Base-by-base conservation (phyloP, 2,797 vertebrate species). In the Iguana delicatissima region DNA sequence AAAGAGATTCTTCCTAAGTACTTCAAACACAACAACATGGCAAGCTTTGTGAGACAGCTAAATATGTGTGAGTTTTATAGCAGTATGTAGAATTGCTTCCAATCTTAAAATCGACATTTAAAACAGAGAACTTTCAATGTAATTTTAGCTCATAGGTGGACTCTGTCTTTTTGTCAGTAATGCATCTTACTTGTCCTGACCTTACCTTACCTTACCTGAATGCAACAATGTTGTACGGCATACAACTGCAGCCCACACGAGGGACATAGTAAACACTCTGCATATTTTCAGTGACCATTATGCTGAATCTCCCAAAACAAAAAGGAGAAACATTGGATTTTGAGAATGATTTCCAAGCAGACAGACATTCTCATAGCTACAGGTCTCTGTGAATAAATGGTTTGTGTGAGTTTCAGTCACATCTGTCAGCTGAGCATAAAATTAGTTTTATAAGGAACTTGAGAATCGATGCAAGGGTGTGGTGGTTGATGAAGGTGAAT, bases 11-110 rank as follows among this genome's bases (percentile, higher is more conserved):
- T 99, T 46, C 99, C 99, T 24, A 99, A 99, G 96, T 99, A 99
- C 95, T 99, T 99, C 97, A 99, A 99, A 96, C 99, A 99, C 97
- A 99, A 99, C 96, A 99, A 99, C 97, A 99, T 99, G 99, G 98
- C 99, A 91, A 99, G 99, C 94, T 99, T 99, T 97, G 98, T 99
- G 96, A 97, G 99, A 67, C 99, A 99, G 94, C 97, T 99, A 16
- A 99, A 99, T 94, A 99, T 99, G 99, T 99, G 99, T 99, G 97
- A 98, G 98, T 98, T 92, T 22, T 69, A 8, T 38, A 62, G 16
- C 57, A 64, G 6, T 86, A 62, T 73, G 5, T 29, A n/a, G 22
- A 73, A 50, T 50, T 86, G n/a, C 46, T 6, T 76, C 74, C 46
- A 29, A 26, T 76, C 62, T 29, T 67, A 50, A n/a, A 62, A 46